Conservation (phyloP, 2,113 vertebrate species). For the Phyllopteryx taeniolatus region DNA sequence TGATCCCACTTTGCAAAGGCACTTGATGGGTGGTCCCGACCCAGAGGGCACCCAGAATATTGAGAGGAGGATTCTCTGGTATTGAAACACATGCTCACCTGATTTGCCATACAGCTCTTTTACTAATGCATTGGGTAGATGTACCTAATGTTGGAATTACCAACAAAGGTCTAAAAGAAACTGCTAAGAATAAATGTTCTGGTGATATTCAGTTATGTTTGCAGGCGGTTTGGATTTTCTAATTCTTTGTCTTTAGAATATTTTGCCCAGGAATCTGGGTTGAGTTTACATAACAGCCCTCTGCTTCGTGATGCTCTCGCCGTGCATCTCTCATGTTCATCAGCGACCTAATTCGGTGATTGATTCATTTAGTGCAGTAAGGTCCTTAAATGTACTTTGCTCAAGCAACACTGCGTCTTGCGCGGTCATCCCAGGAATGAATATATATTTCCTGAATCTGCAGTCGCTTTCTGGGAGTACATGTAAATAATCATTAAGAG, state of each 20-base stretch:
- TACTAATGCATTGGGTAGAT: no score
- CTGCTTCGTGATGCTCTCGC: constrained; percentile 13
- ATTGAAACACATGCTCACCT: no score
- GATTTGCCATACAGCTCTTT: no score
- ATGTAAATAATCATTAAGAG: constrained; percentile 14
- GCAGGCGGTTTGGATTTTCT: background rate
- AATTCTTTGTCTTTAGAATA: background rate
- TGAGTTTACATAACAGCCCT: background rate
- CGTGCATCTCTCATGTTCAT: constrained; percentile 5
- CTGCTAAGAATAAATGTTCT: background rate
- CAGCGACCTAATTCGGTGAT: background rate
- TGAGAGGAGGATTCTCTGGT: no score
- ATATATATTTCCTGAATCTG: background rate
- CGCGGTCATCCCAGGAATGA: background rate
- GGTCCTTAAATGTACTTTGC: background rate
- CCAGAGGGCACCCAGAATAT: no score
- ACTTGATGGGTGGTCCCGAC: no score
- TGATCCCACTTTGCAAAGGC: no score
- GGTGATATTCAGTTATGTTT: background rate
- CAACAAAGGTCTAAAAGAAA: no score
- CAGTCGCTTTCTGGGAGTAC: background rate
- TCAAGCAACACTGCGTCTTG: background rate
- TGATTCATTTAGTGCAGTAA: background rate
- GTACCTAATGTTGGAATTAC: no score
- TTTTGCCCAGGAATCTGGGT: background rate